Base-by-base conservation (phyloP, 2,888 invertebrate genomes). In the Apodemia hepburni region DNA sequence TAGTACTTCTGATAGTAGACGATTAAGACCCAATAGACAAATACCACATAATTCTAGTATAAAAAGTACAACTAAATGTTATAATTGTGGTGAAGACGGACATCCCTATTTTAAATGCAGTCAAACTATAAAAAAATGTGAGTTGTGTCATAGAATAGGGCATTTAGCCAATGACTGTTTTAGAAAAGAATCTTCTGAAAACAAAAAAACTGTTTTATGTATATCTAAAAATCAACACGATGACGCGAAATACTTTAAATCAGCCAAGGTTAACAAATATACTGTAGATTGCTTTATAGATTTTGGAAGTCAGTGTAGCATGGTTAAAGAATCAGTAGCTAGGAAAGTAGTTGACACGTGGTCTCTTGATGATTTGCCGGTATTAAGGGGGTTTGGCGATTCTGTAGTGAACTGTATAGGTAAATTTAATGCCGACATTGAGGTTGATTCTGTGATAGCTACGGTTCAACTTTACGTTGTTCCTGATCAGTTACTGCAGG, bases 21-120 rank as follows among this genome's bases (percentile, higher is more conserved):
- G 22, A 27, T 27, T 27, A 22, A 15, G 57, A 57, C 6, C 45
- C n/a, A n/a, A n/a, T 45, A 45, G 45, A n/a, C 1, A n/a, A n/a
- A 45, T n/a, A 15, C n/a, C 15, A 33, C 33, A 9, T 33, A 33
- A 9, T 33, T 33, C 9, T 33, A 2, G 33, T 33, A 9, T 9
- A 33, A 33, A 9, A 7, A 9, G 33, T 33, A 9, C 9, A n/a
- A n/a, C 61, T 1, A 69, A 68, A 47, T 70, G 68, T 63, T 70
- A 35, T 62, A 70, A 70, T 58, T 70, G 68, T 42, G 62, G 63
- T 5, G 61, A 67, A 45, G 61, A 54, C 9, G 71, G 71, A 17
- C 69, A 71, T n/a, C 62, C 65, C 4, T 61, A 60, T 59, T 67
- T 42, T 35, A 66, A 60, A 61, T 69, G 69, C 29, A 67, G 62